Conservation (phyloP, 1,140 invertebrate genomes). For the Marisa cornuarietis region DNA sequence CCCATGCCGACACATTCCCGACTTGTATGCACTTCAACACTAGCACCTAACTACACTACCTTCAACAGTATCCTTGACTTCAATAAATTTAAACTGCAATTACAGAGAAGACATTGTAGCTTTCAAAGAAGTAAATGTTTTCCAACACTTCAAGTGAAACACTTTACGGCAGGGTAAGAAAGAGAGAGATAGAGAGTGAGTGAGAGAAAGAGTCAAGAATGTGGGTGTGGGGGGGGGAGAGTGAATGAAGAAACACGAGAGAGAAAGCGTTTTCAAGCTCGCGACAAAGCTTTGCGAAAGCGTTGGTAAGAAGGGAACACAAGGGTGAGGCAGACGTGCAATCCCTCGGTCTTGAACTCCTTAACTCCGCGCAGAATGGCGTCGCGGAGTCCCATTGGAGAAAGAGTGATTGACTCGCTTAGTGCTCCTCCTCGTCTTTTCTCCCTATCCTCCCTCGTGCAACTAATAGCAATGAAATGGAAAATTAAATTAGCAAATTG, state of each 20-base stretch:
- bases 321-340: no score
- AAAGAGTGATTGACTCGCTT: slow-evolving; percentile 18
- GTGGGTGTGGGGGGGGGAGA: neutral
- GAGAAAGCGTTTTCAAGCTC: neutral
- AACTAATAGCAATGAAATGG: slow-evolving; percentile 51
- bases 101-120: no score
- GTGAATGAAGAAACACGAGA: neutral
- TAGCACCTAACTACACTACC: no score
- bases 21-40: no score
- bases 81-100: no score
- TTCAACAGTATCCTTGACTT: no score
- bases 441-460: slow-evolving; percentile 21
- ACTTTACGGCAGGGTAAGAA: neutral
- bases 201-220: neutral
- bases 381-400: neutral
- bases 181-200: neutral
- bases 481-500: slow-evolving; percentile 58
- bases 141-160: no score
- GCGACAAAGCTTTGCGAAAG: neutral
- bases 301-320: neutral
- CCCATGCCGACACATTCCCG: no score
- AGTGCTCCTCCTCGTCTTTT: slow-evolving; percentile 8
- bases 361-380: slow-evolving; percentile 11
- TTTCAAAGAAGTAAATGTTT: no score
- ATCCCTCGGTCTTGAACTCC: slow-evolving; percentile 6